Evolutionary conservation across 1,140 invertebrate species (phyloP).

Genomic region (Metopolophium dirhodum): DNA sequence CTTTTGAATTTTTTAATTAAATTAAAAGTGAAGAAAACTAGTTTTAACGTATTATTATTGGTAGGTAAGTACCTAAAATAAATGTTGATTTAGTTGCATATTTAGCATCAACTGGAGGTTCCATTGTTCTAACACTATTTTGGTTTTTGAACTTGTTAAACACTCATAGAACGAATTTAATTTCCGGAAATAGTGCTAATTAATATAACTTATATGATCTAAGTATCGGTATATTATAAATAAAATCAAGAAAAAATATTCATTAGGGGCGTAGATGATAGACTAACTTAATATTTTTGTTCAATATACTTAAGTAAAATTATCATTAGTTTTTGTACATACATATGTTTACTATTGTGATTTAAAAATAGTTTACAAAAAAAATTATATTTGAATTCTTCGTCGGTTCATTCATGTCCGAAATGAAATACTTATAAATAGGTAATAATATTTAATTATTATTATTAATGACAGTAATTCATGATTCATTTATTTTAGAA

Average conservation of each 20-base stretch:
- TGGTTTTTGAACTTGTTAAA: background rate
- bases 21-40: too few species aligned
- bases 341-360: too few species aligned
- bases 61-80: too few species aligned
- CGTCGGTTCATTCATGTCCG: background rate
- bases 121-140: too few species aligned
- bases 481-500: background rate
- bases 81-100: too few species aligned
- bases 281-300: background rate
- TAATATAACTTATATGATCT: background rate
- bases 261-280: rapidly evolving
- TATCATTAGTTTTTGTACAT: background rate
- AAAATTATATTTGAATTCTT: background rate
- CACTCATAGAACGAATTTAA: background rate
- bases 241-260: background rate
- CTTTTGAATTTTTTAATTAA: too few species aligned
- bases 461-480: background rate
- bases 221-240: background rate
- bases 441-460: background rate
- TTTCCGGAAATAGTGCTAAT: background rate
- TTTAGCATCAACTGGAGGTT: too few species aligned
- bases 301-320: too few species aligned
- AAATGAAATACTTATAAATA: background rate
- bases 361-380: background rate
- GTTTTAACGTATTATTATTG: too few species aligned